Percentiles rank a stretch among this genome's conserved stretches.
Conservation (phyloP, 23 tunicate species). For the Trididemnum nubilum region DNA sequence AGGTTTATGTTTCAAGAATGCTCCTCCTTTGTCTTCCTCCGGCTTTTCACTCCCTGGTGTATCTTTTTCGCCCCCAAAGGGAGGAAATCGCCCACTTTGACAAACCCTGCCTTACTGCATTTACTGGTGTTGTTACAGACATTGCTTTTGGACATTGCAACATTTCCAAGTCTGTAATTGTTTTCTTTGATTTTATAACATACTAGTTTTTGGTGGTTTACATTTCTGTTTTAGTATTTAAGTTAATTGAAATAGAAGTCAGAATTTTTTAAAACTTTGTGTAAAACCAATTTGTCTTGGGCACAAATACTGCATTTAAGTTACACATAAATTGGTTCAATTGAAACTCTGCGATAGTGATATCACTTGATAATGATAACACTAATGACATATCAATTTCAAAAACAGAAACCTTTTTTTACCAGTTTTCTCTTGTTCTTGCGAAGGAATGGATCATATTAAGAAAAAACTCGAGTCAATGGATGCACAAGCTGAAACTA, state of each 20-base stretch:
- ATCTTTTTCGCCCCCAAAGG: too few species aligned
- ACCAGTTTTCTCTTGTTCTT: background rate
- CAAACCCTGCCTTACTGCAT: too few species aligned
- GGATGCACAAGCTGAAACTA: background rate
- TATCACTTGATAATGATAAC: background rate
- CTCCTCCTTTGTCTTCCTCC: too few species aligned
- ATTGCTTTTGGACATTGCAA: background rate
- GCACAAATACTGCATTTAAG: background rate
- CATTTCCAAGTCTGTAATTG: background rate
- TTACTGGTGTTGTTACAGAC: background rate
- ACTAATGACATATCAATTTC: background rate
- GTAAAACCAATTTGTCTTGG: background rate
- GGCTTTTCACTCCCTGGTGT: too few species aligned
- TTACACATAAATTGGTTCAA: background rate
- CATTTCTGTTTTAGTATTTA: background rate
- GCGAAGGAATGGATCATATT: background rate
- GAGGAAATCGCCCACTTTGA: too few species aligned
- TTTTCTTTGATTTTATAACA: background rate
- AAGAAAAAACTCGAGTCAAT: background rate
- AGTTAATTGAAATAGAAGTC: background rate
- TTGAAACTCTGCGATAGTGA: background rate
- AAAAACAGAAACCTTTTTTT: background rate
- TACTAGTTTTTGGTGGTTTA: background rate
- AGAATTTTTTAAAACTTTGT: too few species aligned
- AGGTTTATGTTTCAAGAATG: too few species aligned